Evolutionary conservation across 2,888 invertebrate species (phyloP).

Genomic region (Mactromeris polynyma): DNA sequence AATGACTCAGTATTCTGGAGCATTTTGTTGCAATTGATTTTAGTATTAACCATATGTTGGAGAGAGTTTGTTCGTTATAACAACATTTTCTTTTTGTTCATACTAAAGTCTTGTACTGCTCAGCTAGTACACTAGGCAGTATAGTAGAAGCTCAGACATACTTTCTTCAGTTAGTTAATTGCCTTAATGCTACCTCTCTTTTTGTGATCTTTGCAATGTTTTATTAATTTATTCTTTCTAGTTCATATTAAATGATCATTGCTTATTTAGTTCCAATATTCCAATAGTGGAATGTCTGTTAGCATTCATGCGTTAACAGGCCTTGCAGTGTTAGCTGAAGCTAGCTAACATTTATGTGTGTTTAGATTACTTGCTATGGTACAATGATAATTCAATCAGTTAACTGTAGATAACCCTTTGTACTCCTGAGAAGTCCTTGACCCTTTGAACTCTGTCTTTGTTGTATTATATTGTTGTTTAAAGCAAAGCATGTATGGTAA

Average conservation of each 20-base stretch:
- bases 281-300: neutral
- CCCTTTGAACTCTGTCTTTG: neutral
- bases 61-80: too few species aligned
- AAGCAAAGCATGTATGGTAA: neutral
- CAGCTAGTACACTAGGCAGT: too few species aligned
- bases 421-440: neutral
- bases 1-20: neutral
- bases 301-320: neutral
- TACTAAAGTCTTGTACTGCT: too few species aligned
- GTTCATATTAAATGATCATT: too few species aligned
- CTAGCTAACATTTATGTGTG: neutral
- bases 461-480: neutral
- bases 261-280: neutral
- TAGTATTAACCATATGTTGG: neutral
- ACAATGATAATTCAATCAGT: neutral
- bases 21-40: neutral
- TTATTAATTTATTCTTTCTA: too few species aligned
- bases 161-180: too few species aligned
- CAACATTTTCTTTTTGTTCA: too few species aligned
- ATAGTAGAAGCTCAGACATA: too few species aligned
- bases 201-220: too few species aligned
- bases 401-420: slow-evolving; percentile 3
- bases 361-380: neutral
- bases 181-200: too few species aligned
- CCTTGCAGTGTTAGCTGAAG: neutral